phyloP scores from a whole-genome alignment of 2,113 vertebrate genomes.

The Furnarius figulus region DNA sequence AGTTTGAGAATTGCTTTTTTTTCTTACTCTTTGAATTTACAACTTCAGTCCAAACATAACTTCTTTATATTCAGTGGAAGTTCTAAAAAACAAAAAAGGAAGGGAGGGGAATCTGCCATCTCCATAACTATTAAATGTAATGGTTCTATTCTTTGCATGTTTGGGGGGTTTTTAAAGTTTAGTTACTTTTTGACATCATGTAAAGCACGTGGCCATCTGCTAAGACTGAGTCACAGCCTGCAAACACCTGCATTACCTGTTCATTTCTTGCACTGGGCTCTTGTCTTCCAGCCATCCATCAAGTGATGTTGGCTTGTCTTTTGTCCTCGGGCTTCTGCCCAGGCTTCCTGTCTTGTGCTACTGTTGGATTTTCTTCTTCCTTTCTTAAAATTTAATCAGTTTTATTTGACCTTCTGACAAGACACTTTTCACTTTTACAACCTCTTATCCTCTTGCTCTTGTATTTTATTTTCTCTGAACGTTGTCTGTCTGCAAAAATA shows the following conservation, averaged over 20 bases:
- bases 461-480: background rate
- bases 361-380: background rate
- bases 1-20: background rate
- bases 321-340: background rate
- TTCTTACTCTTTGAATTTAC: background rate
- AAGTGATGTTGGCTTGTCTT: background rate
- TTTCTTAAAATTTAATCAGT: background rate
- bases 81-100: background rate
- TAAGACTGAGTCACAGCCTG: background rate
- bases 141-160: background rate
- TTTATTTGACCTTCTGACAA: background rate
- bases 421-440: background rate
- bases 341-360: background rate
- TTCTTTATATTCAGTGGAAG: background rate
- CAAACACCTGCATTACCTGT: background rate
- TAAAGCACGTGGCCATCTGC: background rate
- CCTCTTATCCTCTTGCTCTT: background rate
- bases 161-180: background rate
- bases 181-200: background rate
- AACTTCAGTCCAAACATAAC: background rate
- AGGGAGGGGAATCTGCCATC: background rate
- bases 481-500: background rate
- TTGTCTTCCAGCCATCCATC: background rate
- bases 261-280: background rate
- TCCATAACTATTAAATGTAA: fast-evolving